Conservation (phyloP, 1,140 invertebrate species). For the Tenebrio molitor region DNA sequence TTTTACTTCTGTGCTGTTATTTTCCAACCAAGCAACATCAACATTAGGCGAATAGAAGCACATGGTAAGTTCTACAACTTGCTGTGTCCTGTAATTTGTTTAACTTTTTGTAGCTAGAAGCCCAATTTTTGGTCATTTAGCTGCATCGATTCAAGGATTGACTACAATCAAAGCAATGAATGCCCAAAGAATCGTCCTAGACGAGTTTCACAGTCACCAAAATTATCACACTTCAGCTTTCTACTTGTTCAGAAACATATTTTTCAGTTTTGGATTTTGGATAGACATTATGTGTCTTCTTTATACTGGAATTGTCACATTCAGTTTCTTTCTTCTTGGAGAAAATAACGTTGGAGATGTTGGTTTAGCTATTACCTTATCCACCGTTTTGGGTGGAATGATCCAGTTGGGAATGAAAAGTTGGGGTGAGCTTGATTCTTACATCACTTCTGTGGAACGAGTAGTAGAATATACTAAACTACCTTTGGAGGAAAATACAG, state of each 20-base stretch:
- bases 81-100: too few species aligned
- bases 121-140: background rate
- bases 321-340: background rate
- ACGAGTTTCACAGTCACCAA: background rate
- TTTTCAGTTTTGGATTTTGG: background rate
- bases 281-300: background rate
- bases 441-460: background rate
- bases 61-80: background rate
- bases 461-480: background rate
- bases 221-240: background rate
- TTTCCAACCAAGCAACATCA: background rate
- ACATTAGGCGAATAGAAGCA: background rate
- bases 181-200: background rate
- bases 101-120: background rate
- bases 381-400: background rate
- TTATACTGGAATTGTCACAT: background rate
- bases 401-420: background rate
- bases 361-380: background rate
- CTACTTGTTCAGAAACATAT: background rate
- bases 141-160: background rate
- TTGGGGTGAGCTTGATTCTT: background rate
- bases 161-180: background rate
- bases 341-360: background rate
- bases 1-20: conserved; percentile 69
- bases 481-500: background rate